phyloP scores from a whole-genome alignment of 2,797 vertebrate species.

The Enteromius anoplus region DNA sequence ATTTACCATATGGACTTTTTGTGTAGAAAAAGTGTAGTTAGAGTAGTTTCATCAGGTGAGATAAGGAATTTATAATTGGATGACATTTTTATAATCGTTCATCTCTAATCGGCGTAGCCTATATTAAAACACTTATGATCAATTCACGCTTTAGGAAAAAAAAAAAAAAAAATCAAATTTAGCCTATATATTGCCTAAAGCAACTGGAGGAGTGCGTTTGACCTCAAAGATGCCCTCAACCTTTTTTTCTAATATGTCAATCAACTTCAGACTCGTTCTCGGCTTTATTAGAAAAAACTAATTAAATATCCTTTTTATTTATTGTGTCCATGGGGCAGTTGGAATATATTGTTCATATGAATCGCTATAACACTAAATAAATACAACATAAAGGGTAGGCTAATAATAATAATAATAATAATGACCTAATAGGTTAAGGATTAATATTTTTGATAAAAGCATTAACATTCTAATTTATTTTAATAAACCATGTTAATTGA shows the following conservation, averaged over 20 bases:
- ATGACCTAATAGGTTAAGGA: neutral
- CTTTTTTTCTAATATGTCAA: slow-evolving; percentile 33
- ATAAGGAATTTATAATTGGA: slow-evolving; percentile 45
- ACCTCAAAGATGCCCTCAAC: slow-evolving; percentile 26
- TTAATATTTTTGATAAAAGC: neutral
- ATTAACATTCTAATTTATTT: neutral
- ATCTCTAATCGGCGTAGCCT: slow-evolving; percentile 43
- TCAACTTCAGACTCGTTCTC: slow-evolving; percentile 21
- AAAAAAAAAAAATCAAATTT: slow-evolving; percentile 6
- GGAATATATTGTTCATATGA: neutral
- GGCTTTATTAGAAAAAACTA: slow-evolving; percentile 27
- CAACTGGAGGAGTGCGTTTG: slow-evolving; percentile 30
- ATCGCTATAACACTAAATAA: neutral
- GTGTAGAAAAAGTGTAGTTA: neutral
- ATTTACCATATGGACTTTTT: slow-evolving; percentile 5
- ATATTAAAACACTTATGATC: slow-evolving; percentile 52
- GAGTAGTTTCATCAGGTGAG: slow-evolving; percentile 46
- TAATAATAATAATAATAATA: neutral
- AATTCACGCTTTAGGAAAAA: slow-evolving; percentile 20
- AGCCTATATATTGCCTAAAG: slow-evolving; percentile 38
- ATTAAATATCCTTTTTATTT: slow-evolving; percentile 49
- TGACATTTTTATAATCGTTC: slow-evolving; percentile 50
- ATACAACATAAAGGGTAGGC: neutral
- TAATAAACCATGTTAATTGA: neutral
- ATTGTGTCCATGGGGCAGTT: slow-evolving; percentile 13